Evolutionary conservation across 2,888 invertebrate genomes (phyloP), one percentile per base, ranked within the genome.

Genomic region (Chamaedrilus cognettii): DNA sequence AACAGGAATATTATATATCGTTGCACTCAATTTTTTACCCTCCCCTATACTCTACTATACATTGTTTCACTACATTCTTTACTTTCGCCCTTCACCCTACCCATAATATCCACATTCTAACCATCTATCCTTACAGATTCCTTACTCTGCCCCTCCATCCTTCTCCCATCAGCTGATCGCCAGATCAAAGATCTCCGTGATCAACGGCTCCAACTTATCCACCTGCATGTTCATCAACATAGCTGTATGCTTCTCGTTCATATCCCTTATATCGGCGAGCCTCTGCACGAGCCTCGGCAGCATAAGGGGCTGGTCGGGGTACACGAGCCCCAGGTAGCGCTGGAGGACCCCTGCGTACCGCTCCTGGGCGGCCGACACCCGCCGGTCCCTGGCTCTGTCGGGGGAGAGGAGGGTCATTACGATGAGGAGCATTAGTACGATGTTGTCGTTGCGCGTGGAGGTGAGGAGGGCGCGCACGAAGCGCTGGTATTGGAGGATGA

Each of bases 181-280:
- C 72, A 96, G 87, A 86, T 96, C 96, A 81, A 96, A 96, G 80
- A 96, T 95, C 87, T 96, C 96, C 83, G 95, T 90, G 1, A 96
- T 86, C 59, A 96, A 85, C 0, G 96, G 96, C 78, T 95, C 96
- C 42, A 96, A 91, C 79, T 91, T 89, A 70, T 90, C 88, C 33
- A 96, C 93, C 86, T 96, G 94, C 30, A 95, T 93, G 84, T 94
- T 92, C 50, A 96, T 87, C 84, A 95, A 94, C 50, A 96, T 94
- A 60, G 91, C 90, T 2, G 96, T 92, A 23, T 95, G 90, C 77
- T 94, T 92, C 77, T 94, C 94, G 72, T 95, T 93, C 69, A 96
- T 86, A 80, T 91, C 90, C 73, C 93, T 89, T 15, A 96, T 88
- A 81, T 96, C 95, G 26, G 92, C 88, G 75, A 96, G 90, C 86